phyloP scores from a whole-genome alignment of 2,888 invertebrate genomes.

The Pherbina coryleti region DNA sequence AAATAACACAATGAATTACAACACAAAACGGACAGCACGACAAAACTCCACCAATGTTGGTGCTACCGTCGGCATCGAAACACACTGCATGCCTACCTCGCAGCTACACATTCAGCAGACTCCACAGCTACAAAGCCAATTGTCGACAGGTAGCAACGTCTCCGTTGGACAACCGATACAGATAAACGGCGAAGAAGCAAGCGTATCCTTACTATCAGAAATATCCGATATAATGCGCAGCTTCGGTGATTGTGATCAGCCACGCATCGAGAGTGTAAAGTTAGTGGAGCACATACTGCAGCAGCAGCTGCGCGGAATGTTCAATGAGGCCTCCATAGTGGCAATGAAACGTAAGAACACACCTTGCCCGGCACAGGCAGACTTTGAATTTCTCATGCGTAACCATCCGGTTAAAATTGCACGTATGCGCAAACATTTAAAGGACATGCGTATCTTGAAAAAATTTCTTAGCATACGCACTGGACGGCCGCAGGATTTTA shows the following conservation, averaged over 20 bases:
- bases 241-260: conserved; percentile 90
- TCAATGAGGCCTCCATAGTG: conserved; percentile 81
- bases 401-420: conserved; percentile 84
- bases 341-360: conserved; percentile 77
- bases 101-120: conserved; percentile 46
- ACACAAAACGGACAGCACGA: conserved; percentile 56
- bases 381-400: conserved; percentile 86
- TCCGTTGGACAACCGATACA: not conserved
- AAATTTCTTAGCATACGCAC: conserved; percentile 64
- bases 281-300: conserved; percentile 87
- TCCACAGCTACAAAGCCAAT: conserved; percentile 37
- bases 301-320: conserved; percentile 82
- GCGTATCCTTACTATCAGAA: conserved; percentile 71
- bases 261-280: conserved; percentile 84
- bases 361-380: conserved; percentile 72
- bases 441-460: conserved; percentile 71
- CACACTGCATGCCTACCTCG: conserved; percentile 50
- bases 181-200: conserved; percentile 41
- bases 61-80: conserved; percentile 36
- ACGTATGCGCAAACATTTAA: conserved; percentile 80
- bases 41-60: conserved; percentile 57
- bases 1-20: conserved; percentile 56
- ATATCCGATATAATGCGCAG: conserved; percentile 92
- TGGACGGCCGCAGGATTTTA: conserved; percentile 64
- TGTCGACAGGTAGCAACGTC: conserved; percentile 31